Conservation (phyloP, 2,797 vertebrate species). For the Hemibagrus guttatus region DNA sequence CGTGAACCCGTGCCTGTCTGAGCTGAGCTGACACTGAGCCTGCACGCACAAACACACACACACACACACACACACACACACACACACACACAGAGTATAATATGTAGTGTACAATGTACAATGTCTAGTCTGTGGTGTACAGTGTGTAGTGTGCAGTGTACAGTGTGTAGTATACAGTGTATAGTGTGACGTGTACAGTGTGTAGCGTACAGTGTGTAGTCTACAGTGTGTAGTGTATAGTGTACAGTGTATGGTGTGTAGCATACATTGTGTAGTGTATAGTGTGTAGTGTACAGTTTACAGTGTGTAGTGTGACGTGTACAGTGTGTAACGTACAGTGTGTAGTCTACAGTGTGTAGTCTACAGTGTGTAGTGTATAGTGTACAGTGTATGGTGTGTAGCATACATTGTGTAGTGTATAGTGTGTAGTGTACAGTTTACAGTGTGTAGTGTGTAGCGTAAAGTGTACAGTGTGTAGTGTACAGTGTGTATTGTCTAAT, state of each 20-base stretch:
- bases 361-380: too few species aligned
- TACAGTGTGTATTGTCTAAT: too few species aligned
- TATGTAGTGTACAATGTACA: too few species aligned
- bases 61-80: background rate
- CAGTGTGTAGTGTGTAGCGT: too few species aligned
- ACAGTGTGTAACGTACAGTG: background rate
- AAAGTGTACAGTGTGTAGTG: too few species aligned
- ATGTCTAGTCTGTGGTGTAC: background rate
- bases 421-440: too few species aligned
- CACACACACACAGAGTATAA: too few species aligned
- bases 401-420: too few species aligned
- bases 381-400: too few species aligned
- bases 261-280: background rate
- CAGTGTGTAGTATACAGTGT: background rate
- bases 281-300: background rate
- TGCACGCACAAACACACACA: slow-evolving; percentile 39
- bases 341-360: too few species aligned
- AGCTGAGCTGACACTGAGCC: slow-evolving; percentile 67
- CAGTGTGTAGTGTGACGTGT: background rate
- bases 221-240: background rate
- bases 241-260: background rate
- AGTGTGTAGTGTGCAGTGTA: background rate
- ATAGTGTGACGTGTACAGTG: background rate
- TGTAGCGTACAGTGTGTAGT: background rate
- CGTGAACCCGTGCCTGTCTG: slow-evolving; percentile 71